phyloP scores from a whole-genome alignment of 1,140 invertebrate genomes.

The Drosophila ambigua region DNA sequence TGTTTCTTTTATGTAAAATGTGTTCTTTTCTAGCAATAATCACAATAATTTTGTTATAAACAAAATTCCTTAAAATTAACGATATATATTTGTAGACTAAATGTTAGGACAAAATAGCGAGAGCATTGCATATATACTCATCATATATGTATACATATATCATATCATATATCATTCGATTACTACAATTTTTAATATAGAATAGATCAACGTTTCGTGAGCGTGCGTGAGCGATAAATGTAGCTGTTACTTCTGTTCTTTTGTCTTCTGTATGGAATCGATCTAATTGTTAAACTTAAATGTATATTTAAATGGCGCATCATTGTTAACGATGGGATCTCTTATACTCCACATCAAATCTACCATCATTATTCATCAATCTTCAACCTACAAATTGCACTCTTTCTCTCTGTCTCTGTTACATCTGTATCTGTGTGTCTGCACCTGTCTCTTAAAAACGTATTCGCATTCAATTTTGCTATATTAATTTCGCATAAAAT shows the following conservation, averaged over 20 bases:
- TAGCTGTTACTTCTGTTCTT: slow-evolving; percentile 14
- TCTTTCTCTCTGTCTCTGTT: slow-evolving; percentile 43
- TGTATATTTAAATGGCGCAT: slow-evolving; percentile 79
- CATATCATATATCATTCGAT: slow-evolving; percentile 59
- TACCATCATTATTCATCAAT: slow-evolving; percentile 17
- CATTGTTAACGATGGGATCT: slow-evolving; percentile 62
- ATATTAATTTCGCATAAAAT: slow-evolving; percentile 37
- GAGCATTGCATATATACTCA: slow-evolving; percentile 57
- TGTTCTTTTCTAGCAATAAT: slow-evolving; percentile 82
- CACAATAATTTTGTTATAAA: slow-evolving; percentile 83
- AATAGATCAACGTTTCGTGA: slow-evolving; percentile 70
- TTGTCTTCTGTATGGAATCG: slow-evolving; percentile 23
- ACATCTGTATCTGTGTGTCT: slow-evolving; percentile 19
- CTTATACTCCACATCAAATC: slow-evolving; percentile 4
- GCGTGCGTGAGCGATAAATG: slow-evolving; percentile 46
- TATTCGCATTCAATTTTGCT: slow-evolving; percentile 43
- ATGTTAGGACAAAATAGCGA: slow-evolving; percentile 80
- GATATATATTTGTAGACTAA: slow-evolving; percentile 77
- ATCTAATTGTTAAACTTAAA: slow-evolving; percentile 67
- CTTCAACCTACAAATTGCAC: slow-evolving; percentile 79
- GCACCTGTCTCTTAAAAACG: slow-evolving; percentile 39
- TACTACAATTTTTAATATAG: slow-evolving; percentile 57
- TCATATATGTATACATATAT: slow-evolving; percentile 47
- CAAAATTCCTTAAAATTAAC: slow-evolving; percentile 79
- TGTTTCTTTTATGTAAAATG: slow-evolving; percentile 66